Evolutionary conservation across 2,888 invertebrate genomes (phyloP), one percentile per base, ranked within the genome.

Genomic region (Cephus runcator): DNA sequence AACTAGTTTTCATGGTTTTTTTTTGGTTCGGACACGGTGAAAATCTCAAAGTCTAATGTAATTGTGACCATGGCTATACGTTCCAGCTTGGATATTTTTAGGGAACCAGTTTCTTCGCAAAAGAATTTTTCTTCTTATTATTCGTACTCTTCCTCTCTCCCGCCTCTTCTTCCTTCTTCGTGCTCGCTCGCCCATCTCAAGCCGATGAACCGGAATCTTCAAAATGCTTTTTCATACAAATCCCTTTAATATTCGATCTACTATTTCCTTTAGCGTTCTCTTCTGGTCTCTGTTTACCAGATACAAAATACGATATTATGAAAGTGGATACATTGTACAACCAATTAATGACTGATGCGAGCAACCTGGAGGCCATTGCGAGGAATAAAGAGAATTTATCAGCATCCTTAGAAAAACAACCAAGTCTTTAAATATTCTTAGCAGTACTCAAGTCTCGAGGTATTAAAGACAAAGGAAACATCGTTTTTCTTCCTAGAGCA

Each of bases 31-130:
- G 40, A 73, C 74, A 76, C 79, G 76, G 78, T 12, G 75, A 15
- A 79, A 83, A 84, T 85, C 81, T 83, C 81, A 83, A 83, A 84
- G 83, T 84, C 82, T 83, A 84, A 85, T 85, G 82, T 79, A 79
- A 83, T 84, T 80, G 81, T 79, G 79, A 75, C 73, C 75, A 78
- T 71, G 79, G 73, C 78, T 71, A 80, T 79, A 76, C 80, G 79
- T 80, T 76, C 75, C 78, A 79, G 56, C 56, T 75, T 76, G 79
- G 79, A 81, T 83, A 83, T 83, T 83, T 83, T 83, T 83, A 83
- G 81, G 83, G 81, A 83, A 83, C 83, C 83, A 82, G 83, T 83
- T 83, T 80, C 79, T 81, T 36, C 69, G 73, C 71, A 56, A 56
- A 56, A 56, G 23, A 23, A 56, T 56, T 56, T 56, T 23, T 23